Evolutionary conservation across 92 coral and sea anemone genomes (phyloP).

Genomic region (Porites evermanni): DNA sequence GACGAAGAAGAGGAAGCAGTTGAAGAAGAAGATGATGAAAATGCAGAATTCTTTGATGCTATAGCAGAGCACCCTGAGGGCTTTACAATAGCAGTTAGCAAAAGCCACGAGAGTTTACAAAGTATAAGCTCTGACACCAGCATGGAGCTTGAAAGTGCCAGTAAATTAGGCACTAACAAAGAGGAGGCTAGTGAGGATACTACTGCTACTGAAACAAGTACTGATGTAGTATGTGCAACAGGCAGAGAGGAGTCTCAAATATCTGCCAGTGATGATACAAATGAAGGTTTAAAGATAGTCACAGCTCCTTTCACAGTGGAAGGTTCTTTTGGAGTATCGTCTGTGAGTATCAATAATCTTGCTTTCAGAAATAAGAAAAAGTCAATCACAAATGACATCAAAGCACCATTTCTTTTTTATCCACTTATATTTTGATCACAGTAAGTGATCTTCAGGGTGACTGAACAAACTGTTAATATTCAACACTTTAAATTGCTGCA

Average conservation of each 20-base stretch:
- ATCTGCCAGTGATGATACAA: slow-evolving; percentile 1
- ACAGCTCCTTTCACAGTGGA: slow-evolving; percentile 30
- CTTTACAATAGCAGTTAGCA: slow-evolving; percentile 64
- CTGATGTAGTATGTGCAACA: background rate
- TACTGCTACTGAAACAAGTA: background rate
- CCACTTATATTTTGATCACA: too few species aligned
- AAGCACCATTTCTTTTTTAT: too few species aligned
- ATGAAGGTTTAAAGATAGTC: slow-evolving; percentile 2
- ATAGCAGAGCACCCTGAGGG: slow-evolving; percentile 94
- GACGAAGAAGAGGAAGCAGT: slow-evolving; percentile 67
- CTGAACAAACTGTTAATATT: too few species aligned
- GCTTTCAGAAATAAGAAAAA: too few species aligned
- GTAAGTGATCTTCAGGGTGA: too few species aligned
- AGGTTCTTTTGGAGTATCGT: slow-evolving; percentile 37
- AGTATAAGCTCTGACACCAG: slow-evolving; percentile 76
- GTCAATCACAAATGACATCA: too few species aligned
- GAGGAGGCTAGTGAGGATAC: background rate
- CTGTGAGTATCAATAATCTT: slow-evolving; percentile 14
- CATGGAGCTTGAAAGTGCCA: slow-evolving; percentile 36
- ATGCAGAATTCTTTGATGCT: slow-evolving; percentile 96
- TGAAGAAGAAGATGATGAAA: slow-evolving; percentile 88
- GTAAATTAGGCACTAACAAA: background rate
- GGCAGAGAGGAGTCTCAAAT: slow-evolving; percentile 1
- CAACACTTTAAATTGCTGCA: too few species aligned
- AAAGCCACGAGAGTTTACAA: slow-evolving; percentile 78